Evolutionary conservation across 2,888 invertebrate species (phyloP).

Genomic region (Subacronicta megacephala): DNA sequence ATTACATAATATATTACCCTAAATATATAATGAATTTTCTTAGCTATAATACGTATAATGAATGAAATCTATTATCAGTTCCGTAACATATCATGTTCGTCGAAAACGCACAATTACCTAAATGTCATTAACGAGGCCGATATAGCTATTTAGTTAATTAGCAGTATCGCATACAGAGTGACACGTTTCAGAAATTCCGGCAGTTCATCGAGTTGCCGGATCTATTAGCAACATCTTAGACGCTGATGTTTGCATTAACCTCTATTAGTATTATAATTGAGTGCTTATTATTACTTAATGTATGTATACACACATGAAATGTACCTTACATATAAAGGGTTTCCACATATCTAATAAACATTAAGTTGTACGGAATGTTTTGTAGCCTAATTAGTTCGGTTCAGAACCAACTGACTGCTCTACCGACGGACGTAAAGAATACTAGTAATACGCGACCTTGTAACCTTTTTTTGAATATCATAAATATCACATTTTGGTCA

Average conservation of each 20-base stretch:
- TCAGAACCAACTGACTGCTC: too few species aligned
- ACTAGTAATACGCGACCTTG: too few species aligned
- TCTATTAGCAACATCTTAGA: conserved; percentile 72
- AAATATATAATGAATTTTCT: neutral
- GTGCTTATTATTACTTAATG: conserved; percentile 63
- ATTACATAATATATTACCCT: too few species aligned
- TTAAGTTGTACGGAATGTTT: too few species aligned
- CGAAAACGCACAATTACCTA: conserved; percentile 50
- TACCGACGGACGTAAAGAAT: too few species aligned
- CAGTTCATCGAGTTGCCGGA: conserved; percentile 69
- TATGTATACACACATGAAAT: conserved; percentile 24
- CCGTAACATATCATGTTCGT: conserved; percentile 25
- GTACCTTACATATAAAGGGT: too few species aligned
- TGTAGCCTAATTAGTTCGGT: too few species aligned
- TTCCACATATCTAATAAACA: too few species aligned
- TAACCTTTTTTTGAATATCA: too few species aligned
- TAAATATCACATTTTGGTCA: too few species aligned
- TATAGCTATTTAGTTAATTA: conserved; percentile 53
- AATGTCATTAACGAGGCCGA: conserved; percentile 40
- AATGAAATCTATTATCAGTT: conserved; percentile 33
- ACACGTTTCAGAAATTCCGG: conserved; percentile 67
- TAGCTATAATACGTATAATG: conserved; percentile 6
- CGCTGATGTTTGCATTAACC: conserved; percentile 53
- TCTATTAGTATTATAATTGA: conserved; percentile 66
- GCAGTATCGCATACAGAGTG: conserved; percentile 43